phyloP scores from a whole-genome alignment of 2,888 invertebrate genomes.

The Agrochola litura region DNA sequence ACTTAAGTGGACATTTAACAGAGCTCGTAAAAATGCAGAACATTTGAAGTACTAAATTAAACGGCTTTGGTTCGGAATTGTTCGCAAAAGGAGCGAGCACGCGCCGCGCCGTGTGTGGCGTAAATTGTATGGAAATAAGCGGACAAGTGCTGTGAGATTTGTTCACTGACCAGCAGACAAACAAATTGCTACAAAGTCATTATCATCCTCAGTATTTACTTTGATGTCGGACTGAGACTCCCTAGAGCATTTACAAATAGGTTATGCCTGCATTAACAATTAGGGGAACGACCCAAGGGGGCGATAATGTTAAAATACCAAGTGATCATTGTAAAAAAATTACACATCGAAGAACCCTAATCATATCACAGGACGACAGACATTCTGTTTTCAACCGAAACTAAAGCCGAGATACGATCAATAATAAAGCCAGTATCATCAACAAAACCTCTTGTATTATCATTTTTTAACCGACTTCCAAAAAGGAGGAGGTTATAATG shows the following conservation, averaged over 20 bases:
- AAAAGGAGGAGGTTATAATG: too few relatives aligned
- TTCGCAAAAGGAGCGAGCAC: constrained; percentile 74
- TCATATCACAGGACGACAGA: too few relatives aligned
- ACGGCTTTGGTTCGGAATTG: constrained; percentile 58
- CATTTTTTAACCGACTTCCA: background rate
- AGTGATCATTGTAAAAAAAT: constrained; percentile 24
- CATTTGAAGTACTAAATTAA: constrained; percentile 52
- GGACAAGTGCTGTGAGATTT: constrained; percentile 75
- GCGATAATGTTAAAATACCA: constrained; percentile 23
- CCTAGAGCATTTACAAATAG: constrained; percentile 30
- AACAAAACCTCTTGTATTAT: constrained; percentile 6
- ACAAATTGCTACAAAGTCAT: constrained; percentile 66
- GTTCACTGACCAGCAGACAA: constrained; percentile 66
- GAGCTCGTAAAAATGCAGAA: constrained; percentile 35
- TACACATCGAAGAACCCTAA: too few relatives aligned
- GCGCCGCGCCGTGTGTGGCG: constrained; percentile 82
- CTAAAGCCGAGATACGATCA: background rate
- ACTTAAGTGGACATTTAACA: constrained; percentile 23
- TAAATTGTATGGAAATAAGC: constrained; percentile 87
- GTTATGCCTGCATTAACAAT: constrained; percentile 26
- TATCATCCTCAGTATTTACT: constrained; percentile 54
- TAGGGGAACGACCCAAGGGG: constrained; percentile 6
- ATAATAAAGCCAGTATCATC: background rate
- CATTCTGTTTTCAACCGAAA: too few relatives aligned
- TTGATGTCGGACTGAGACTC: constrained; percentile 50